Evolutionary conservation across 2,888 invertebrate genomes (phyloP).

Genomic region (Limenitis camilla): DNA sequence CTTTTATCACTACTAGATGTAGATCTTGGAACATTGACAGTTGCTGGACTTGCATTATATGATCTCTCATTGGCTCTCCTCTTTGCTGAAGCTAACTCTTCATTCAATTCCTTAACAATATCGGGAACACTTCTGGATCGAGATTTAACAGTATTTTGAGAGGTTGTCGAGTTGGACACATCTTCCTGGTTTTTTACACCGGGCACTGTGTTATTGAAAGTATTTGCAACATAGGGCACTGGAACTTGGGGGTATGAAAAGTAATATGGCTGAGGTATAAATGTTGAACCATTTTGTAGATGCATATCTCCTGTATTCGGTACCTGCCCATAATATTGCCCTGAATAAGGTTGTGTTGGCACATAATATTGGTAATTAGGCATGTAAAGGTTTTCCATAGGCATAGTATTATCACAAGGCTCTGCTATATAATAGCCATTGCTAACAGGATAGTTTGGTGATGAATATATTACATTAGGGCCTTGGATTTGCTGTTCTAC

Average conservation of each 20-base stretch:
- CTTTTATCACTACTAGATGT: constrained; percentile 38
- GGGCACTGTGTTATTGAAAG: constrained; percentile 24
- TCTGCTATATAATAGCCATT: constrained; percentile 56
- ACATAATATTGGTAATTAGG: constrained; percentile 61
- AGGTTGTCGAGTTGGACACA: constrained; percentile 23
- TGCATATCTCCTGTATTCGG: constrained; percentile 40
- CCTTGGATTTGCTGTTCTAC: constrained; percentile 51
- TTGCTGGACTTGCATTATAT: constrained; percentile 70
- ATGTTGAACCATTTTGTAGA: constrained; percentile 42
- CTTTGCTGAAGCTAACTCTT: constrained; percentile 72
- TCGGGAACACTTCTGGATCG: constrained; percentile 81
- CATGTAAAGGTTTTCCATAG: constrained; percentile 49
- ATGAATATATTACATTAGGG: constrained; percentile 47
- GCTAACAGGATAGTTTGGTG: constrained; percentile 49
- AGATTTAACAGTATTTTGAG: constrained; percentile 49
- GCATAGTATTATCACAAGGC: constrained; percentile 38
- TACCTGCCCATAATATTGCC: constrained; percentile 42
- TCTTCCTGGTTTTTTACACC: constrained; percentile 29
- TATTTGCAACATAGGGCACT: constrained; percentile 38
- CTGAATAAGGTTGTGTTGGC: constrained; percentile 45
- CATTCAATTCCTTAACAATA: constrained; percentile 83
- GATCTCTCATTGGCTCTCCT: constrained; percentile 66
- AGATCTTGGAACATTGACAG: constrained; percentile 35
- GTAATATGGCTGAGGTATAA: constrained; percentile 59
- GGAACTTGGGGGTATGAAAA: constrained; percentile 51